Evolutionary conservation across 1,140 invertebrate species (phyloP).

Genomic region (Papilio aristodemus): DNA sequence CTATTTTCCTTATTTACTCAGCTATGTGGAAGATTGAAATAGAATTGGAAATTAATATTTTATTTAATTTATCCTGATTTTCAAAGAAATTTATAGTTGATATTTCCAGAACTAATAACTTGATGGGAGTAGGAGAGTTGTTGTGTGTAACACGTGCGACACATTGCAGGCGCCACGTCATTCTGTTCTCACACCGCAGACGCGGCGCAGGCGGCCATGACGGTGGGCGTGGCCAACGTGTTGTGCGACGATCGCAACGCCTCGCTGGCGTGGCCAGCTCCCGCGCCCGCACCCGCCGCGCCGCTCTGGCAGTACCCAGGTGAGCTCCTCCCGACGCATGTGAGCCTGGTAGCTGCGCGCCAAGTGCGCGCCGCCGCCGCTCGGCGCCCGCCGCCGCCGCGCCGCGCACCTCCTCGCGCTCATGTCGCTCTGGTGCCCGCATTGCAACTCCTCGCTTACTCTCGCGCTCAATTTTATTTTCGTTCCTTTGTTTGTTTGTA

Average conservation of each 20-base stretch:
- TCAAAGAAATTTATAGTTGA: not conserved
- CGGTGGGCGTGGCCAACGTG: slow-evolving; percentile 81
- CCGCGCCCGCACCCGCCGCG: slow-evolving; percentile 78
- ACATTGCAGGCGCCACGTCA: slow-evolving; percentile 53
- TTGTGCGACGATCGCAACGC: slow-evolving; percentile 75
- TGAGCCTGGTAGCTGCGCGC: slow-evolving; percentile 76
- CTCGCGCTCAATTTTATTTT: slow-evolving; percentile 38
- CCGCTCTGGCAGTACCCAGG: slow-evolving; percentile 88
- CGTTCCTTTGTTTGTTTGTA: slow-evolving; percentile 19
- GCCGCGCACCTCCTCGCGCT: slow-evolving; percentile 53
- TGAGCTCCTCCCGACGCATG: slow-evolving; percentile 77
- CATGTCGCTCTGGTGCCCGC: slow-evolving; percentile 70
- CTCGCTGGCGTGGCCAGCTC: slow-evolving; percentile 72
- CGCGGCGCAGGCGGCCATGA: slow-evolving; percentile 81
- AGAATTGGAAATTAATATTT: not conserved
- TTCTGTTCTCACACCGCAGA: slow-evolving; percentile 66
- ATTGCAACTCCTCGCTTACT: slow-evolving; percentile 63
- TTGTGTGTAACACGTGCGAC: slow-evolving; percentile 12
- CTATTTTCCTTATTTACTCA: too few species aligned
- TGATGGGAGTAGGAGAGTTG: not conserved
- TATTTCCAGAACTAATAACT: not conserved
- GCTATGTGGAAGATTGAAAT: too few species aligned
- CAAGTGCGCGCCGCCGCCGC: slow-evolving; percentile 73
- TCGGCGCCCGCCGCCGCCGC: slow-evolving; percentile 40
- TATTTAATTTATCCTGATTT: not conserved